These are phyloP conservation scores for Passer montanus DNA, from an alignment of 2,113 vertebrate genomes.

Conservation along the genomic window DNA sequence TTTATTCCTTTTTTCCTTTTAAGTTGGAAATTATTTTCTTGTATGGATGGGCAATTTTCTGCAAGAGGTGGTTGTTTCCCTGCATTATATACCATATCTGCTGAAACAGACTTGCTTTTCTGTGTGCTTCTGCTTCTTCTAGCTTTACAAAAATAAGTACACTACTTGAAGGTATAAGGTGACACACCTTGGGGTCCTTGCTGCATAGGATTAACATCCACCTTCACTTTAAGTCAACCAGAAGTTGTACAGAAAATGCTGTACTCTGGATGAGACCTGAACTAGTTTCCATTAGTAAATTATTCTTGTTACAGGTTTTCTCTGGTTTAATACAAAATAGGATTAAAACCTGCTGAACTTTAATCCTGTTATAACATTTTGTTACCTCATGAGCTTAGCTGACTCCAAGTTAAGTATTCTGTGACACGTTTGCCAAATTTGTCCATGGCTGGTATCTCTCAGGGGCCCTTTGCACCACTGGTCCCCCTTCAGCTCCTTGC, in stretches of 20 bases:
- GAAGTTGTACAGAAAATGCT: not conserved
- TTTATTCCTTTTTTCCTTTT: not conserved
- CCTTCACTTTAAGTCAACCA: not conserved
- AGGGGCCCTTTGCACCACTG: accelerated
- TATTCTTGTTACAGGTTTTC: not conserved
- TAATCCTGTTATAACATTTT: not conserved
- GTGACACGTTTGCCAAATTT: not conserved
- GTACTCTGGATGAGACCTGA: not conserved
- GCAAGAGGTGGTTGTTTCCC: not conserved
- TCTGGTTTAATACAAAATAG: not conserved
- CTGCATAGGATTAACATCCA: not conserved
- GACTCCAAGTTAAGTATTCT: not conserved
- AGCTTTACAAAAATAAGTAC: not conserved
- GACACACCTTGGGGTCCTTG: not conserved
- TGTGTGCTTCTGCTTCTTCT: not conserved
- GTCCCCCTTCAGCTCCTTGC: not conserved
- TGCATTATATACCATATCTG: not conserved
- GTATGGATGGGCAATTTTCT: not conserved
- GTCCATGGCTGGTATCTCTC: accelerated
- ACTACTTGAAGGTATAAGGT: not conserved
- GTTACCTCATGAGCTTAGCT: not conserved
- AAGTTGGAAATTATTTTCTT: not conserved
- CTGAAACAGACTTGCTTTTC: not conserved
- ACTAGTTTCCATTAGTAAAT: not conserved
- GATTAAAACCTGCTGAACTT: not conserved